Conservation (phyloP, 2,113 vertebrate species). For the Upupa epops region DNA sequence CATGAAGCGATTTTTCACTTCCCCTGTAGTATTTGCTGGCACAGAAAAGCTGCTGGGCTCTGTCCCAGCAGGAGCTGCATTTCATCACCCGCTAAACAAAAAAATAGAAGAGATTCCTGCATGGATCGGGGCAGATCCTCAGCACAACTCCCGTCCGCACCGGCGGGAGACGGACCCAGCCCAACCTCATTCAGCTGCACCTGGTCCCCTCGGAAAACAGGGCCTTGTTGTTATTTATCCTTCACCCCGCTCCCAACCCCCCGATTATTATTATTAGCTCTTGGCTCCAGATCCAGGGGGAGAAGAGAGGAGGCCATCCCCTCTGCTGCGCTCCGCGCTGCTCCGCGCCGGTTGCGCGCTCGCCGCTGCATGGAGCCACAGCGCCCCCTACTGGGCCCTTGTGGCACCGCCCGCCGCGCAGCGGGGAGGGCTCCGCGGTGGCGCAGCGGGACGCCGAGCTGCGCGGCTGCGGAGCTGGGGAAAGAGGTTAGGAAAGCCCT, state of each 20-base stretch:
- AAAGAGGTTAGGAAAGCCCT: too few relatives aligned
- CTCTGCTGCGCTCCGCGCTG: not conserved
- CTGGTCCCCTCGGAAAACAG: not conserved
- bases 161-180: not conserved
- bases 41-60: slow-evolving; percentile 60
- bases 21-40: slow-evolving; percentile 65
- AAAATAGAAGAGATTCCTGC: not conserved
- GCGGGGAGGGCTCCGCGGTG: not conserved
- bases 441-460: not conserved
- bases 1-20: slow-evolving; percentile 60
- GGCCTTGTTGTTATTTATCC: not conserved
- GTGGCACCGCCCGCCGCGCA: not conserved
- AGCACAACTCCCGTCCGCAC: not conserved
- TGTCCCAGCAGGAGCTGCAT: slow-evolving; percentile 64
- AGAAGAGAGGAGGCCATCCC: not conserved
- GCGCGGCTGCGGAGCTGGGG: not conserved
- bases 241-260: not conserved
- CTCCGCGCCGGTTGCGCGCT: not conserved
- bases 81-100: slow-evolving; percentile 39
- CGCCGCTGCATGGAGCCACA: slow-evolving; percentile 69
- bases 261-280: not conserved
- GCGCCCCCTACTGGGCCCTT: slow-evolving; percentile 76
- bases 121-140: not conserved
- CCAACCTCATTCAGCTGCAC: not conserved
- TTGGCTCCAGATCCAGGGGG: not conserved